A percentile compares a stretch with the other conserved stretches of the same genome.
phyloP scores from a whole-genome alignment of 2,113 vertebrate genomes.

The Dasyurus viverrinus region DNA sequence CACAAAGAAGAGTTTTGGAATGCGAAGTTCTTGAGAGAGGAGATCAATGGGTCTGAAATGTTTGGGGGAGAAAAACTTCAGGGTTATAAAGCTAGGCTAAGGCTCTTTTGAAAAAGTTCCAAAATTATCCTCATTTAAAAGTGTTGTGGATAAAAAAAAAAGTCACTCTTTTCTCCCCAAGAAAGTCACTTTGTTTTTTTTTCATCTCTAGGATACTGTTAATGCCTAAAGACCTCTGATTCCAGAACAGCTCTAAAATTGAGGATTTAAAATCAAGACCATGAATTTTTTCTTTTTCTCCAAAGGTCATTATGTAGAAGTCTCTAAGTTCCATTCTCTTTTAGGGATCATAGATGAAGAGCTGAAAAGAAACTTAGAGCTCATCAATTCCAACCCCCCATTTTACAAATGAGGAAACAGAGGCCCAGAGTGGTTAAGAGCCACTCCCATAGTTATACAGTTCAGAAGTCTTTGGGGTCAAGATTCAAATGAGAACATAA shows the following conservation, averaged over 20 bases:
- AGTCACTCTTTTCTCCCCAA: constrained; percentile 55
- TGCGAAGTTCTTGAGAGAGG: constrained; percentile 8
- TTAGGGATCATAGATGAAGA: neutral
- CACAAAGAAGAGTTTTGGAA: neutral
- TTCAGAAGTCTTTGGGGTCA: neutral
- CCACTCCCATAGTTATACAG: neutral
- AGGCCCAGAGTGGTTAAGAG: neutral
- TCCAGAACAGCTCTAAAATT: constrained; percentile 26
- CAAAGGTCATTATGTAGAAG: constrained; percentile 23
- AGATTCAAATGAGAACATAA: neutral
- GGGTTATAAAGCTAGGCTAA: constrained; percentile 32
- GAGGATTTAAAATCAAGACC: constrained; percentile 17
- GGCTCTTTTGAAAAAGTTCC: constrained; percentile 49
- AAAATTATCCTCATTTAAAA: constrained; percentile 61
- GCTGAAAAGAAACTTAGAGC: neutral
- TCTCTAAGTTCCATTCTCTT: constrained; percentile 33
- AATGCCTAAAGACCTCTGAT: neutral
- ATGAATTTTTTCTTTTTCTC: constrained; percentile 17
- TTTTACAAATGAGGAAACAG: neutral
- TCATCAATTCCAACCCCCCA: neutral
- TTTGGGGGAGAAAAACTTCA: constrained; percentile 44
- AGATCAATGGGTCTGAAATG: neutral
- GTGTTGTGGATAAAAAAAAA: constrained; percentile 57
- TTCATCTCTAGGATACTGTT: constrained; percentile 59
- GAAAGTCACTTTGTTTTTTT: constrained; percentile 23